phyloP scores from a whole-genome alignment of 2,113 vertebrate genomes.

The Asarcornis scutulata region DNA sequence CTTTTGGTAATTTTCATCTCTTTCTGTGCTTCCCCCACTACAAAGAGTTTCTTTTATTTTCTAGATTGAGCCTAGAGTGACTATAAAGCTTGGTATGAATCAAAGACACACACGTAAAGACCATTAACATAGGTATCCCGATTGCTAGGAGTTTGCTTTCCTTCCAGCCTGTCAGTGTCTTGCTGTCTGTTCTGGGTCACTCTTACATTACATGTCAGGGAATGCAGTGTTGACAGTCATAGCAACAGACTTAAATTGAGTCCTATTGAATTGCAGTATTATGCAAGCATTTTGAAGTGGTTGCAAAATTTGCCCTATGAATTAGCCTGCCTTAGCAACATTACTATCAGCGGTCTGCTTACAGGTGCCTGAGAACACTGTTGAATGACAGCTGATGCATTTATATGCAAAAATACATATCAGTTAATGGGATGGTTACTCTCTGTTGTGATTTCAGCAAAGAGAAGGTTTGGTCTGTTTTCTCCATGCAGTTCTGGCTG shows the following conservation, averaged over 20 bases:
- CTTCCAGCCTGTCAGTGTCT: neutral
- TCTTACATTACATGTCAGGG: neutral
- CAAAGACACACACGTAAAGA: fast-evolving
- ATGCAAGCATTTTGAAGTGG: neutral
- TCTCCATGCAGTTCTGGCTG: neutral
- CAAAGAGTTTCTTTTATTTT: neutral
- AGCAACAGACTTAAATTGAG: neutral
- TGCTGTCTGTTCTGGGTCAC: neutral
- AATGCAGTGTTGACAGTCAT: fast-evolving
- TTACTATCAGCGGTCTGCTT: neutral
- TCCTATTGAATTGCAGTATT: neutral
- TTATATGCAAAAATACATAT: neutral
- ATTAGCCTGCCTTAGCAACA: neutral
- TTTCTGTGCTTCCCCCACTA: neutral
- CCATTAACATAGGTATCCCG: neutral
- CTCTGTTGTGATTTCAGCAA: neutral
- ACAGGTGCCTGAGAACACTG: neutral
- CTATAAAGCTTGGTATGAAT: neutral
- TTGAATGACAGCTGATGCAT: neutral
- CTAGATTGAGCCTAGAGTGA: neutral
- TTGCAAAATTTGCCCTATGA: neutral
- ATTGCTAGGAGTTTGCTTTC: neutral
- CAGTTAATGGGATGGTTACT: neutral
- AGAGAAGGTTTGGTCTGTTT: neutral
- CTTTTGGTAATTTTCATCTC: neutral